These are phyloP conservation scores for Puntigrus tetrazona DNA, from an alignment of 2,113 vertebrate genomes.

Conservation along the genomic window DNA sequence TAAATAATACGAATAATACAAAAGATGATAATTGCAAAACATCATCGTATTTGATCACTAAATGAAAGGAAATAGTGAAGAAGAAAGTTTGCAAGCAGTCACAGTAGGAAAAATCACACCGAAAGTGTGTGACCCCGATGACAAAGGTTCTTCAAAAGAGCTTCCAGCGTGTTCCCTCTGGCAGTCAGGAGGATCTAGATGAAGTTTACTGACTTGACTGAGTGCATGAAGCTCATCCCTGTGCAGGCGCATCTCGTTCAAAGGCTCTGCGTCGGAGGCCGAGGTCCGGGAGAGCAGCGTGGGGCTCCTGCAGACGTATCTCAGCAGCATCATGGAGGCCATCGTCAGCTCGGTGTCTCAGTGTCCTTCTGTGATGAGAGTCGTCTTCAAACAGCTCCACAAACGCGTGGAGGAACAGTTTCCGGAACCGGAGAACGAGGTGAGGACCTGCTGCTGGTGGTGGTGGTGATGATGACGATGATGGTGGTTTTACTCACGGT, in stretches of 20 bases:
- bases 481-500: background rate
- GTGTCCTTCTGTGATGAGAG: conserved; percentile 84
- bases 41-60: too few species aligned
- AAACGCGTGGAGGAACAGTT: conserved; percentile 82
- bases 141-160: too few species aligned
- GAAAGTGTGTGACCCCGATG: too few species aligned
- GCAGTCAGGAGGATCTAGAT: too few species aligned
- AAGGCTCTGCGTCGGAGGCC: conserved; percentile 79
- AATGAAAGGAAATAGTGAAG: too few species aligned
- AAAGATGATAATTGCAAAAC: too few species aligned
- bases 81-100: too few species aligned
- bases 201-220: too few species aligned
- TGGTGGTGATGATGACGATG: background rate
- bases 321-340: conserved; percentile 80
- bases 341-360: conserved; percentile 81
- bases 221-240: too few species aligned
- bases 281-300: conserved; percentile 85
- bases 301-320: conserved; percentile 84
- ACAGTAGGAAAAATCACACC: too few species aligned
- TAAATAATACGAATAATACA: too few species aligned
- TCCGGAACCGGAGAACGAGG: conserved; percentile 78
- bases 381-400: conserved; percentile 86
- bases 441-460: conserved; percentile 55
- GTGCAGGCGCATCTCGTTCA: conserved; percentile 86
- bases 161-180: too few species aligned